Evolutionary conservation across 1,140 invertebrate genomes (phyloP).

Genomic region (Leguminivora glycinivorella): DNA sequence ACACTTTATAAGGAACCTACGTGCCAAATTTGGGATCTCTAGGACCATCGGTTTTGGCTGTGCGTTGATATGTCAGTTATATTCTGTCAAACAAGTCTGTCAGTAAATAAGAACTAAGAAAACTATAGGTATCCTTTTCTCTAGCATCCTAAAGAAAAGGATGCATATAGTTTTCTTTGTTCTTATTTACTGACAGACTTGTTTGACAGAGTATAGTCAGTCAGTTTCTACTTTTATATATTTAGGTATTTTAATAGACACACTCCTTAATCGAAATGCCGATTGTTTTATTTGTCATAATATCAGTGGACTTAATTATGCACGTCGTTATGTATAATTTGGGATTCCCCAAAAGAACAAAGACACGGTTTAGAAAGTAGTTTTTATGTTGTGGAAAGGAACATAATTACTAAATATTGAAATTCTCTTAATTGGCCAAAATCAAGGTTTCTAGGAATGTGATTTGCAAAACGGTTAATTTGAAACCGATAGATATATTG

Average conservation of each 20-base stretch:
- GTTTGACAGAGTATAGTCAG: neutral
- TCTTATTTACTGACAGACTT: too few species aligned
- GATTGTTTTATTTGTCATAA: constrained; percentile 1
- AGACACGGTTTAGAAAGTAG: neutral
- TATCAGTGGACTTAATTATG: neutral
- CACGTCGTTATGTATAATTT: constrained; percentile 8
- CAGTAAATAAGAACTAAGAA: too few species aligned
- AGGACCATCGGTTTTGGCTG: too few species aligned
- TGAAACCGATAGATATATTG: neutral
- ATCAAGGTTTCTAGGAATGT: neutral
- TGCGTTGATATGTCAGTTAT: too few species aligned
- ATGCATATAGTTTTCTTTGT: too few species aligned
- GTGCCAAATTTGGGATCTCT: too few species aligned
- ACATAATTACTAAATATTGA: neutral
- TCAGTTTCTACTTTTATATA: neutral
- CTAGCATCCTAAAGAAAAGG: too few species aligned
- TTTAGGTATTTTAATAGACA: neutral
- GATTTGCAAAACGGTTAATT: neutral
- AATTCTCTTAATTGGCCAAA: neutral
- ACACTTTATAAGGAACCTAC: too few species aligned
- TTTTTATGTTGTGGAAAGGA: neutral
- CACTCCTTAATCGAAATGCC: neutral
- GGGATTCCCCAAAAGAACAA: neutral
- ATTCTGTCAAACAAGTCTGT: too few species aligned
- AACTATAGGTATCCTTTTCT: too few species aligned